A percentile compares a stretch with the other conserved stretches of the same genome.
Evolutionary conservation across 2,113 vertebrate genomes (phyloP).

Genomic region (Pseudopipra pipra): DNA sequence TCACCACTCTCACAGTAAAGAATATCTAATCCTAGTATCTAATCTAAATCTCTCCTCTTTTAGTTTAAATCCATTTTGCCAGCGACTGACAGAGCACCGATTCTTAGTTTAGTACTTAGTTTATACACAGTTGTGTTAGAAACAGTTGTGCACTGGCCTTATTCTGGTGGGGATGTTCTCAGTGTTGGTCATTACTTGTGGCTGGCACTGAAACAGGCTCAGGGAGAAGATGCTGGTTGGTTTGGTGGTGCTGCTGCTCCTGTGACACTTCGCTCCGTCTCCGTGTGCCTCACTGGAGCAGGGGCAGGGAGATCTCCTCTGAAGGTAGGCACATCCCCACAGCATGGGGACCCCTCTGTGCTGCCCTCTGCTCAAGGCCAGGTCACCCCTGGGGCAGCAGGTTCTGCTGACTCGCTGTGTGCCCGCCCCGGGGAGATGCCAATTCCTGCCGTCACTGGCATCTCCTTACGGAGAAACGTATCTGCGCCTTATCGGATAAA

Average conservation of each 20-base stretch:
- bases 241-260: not conserved
- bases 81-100: not conserved
- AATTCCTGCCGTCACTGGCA: not conserved
- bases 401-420: not conserved
- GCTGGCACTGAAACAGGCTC: not conserved
- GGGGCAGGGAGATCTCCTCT: not conserved
- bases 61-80: not conserved
- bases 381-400: not conserved
- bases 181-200: fast-evolving
- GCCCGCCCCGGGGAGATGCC: not conserved
- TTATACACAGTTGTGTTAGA: not conserved
- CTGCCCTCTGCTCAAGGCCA: not conserved
- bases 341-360: not conserved
- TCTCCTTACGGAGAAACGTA: not conserved
- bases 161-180: not conserved
- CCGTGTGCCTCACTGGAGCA: not conserved
- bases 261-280: not conserved
- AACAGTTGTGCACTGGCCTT: not conserved
- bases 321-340: not conserved
- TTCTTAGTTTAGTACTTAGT: not conserved
- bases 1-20: fast-evolving
- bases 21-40: not conserved
- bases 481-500: not conserved
- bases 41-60: not conserved
- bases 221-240: not conserved